Evolutionary conservation across 2,113 vertebrate species (phyloP).

Genomic region (Vombatus ursinus): DNA sequence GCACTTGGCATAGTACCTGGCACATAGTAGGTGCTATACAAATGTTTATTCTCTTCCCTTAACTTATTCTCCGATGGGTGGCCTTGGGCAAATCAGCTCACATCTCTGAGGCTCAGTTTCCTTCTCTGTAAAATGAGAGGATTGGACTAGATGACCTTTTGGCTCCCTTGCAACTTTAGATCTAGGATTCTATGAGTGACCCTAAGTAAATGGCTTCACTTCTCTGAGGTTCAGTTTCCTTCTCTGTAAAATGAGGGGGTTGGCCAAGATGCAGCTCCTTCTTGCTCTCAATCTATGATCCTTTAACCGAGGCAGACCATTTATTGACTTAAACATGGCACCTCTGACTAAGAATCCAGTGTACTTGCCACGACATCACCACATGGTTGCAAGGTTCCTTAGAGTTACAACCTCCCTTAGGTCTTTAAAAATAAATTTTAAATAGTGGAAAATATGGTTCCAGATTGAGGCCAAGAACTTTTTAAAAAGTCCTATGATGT

Average conservation of each 20-base stretch:
- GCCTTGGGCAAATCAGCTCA: not conserved
- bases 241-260: not conserved
- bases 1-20: not conserved
- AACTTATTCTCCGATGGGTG: not conserved
- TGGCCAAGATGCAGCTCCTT: not conserved
- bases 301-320: not conserved
- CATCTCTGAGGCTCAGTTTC: not conserved
- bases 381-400: not conserved
- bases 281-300: not conserved
- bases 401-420: not conserved
- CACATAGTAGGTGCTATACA: not conserved
- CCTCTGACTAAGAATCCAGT: not conserved
- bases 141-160: not conserved
- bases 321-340: not conserved
- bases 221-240: not conserved
- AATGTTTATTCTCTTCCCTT: not conserved
- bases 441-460: not conserved
- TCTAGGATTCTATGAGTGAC: not conserved
- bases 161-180: not conserved
- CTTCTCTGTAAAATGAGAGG: not conserved
- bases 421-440: not conserved
- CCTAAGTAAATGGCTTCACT: not conserved
- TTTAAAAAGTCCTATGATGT: not conserved
- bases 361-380: not conserved
- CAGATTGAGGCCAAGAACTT: not conserved